These are phyloP conservation scores for Neogale vison DNA, from an alignment of 2,113 vertebrate species.

Conservation along the genomic window DNA sequence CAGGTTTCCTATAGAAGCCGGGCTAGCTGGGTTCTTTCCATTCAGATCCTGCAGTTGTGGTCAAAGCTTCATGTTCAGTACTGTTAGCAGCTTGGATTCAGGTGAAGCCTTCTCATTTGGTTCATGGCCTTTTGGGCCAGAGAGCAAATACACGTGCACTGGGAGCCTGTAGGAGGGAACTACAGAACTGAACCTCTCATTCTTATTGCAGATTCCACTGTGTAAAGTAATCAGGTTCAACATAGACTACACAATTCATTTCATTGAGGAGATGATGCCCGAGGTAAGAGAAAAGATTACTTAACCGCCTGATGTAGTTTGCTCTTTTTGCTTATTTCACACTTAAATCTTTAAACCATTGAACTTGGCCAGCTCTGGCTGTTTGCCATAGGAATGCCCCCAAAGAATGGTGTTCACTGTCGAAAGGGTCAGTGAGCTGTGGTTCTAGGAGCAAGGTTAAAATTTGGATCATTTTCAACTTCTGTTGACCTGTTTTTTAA, in stretches of 20 bases:
- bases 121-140: not conserved
- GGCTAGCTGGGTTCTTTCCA: not conserved
- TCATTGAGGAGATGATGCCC: slow-evolving; percentile 99
- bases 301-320: slow-evolving; percentile 48
- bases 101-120: not conserved
- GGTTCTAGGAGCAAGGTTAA: slow-evolving; percentile 24
- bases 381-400: not conserved
- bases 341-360: slow-evolving; percentile 44
- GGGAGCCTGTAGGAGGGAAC: not conserved
- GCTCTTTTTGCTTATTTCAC: slow-evolving; percentile 20
- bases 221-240: slow-evolving; percentile 99
- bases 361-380: slow-evolving; percentile 28
- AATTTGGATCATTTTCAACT: slow-evolving; percentile 14
- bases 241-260: slow-evolving; percentile 99
- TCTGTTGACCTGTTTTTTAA: slow-evolving; percentile 52
- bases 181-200: slow-evolving; percentile 63
- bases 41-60: not conserved
- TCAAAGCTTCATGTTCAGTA: not conserved
- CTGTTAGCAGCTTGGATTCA: not conserved
- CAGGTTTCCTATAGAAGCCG: not conserved
- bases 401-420: slow-evolving; percentile 4
- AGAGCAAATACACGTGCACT: not conserved
- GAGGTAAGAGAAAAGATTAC: slow-evolving; percentile 90
- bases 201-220: slow-evolving; percentile 93
- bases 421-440: not conserved